Percentiles rank a stretch among this genome's conserved stretches.
These are phyloP conservation scores for Acleris emargana DNA, from an alignment of 2,888 invertebrate species.

Conservation along the genomic window DNA sequence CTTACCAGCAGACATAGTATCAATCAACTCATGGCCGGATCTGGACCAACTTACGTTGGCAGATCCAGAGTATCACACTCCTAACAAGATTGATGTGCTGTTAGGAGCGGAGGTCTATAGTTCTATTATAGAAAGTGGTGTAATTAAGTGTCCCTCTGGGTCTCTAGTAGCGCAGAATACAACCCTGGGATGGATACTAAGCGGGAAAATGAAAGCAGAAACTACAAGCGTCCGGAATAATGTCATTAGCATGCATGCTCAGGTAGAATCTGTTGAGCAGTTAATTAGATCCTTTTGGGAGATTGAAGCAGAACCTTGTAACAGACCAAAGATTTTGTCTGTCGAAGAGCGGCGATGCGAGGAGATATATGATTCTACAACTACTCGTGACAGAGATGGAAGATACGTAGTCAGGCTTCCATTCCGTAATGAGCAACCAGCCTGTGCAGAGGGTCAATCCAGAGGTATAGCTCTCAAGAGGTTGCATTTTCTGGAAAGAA, in stretches of 20 bases:
- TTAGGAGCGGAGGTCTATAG: slow-evolving; percentile 37
- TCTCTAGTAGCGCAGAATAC: slow-evolving; percentile 29
- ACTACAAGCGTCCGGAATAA: not conserved
- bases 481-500: slow-evolving; percentile 40
- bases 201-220: not conserved
- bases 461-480: slow-evolving; percentile 17
- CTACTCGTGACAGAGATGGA: slow-evolving; percentile 28
- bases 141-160: slow-evolving; percentile 4
- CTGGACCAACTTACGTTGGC: slow-evolving; percentile 24
- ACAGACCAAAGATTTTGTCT: slow-evolving; percentile 13
- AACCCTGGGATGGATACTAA: slow-evolving; percentile 1
- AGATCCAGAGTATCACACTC: slow-evolving; percentile 31
- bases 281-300: slow-evolving; percentile 27
- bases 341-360: slow-evolving; percentile 31
- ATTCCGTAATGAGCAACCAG: slow-evolving; percentile 19
- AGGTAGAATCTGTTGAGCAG: slow-evolving; percentile 1
- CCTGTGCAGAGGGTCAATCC: slow-evolving; percentile 19
- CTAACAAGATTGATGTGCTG: slow-evolving; percentile 30
- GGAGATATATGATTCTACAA: slow-evolving; percentile 21
- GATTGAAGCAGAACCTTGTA: slow-evolving; percentile 15
- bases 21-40: slow-evolving; percentile 17
- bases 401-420: slow-evolving; percentile 35
- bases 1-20: slow-evolving; percentile 21
- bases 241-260: not conserved
- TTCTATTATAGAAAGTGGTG: slow-evolving; percentile 16